Conservation (phyloP, 2,888 invertebrate genomes). For the Podabrus alpinus region DNA sequence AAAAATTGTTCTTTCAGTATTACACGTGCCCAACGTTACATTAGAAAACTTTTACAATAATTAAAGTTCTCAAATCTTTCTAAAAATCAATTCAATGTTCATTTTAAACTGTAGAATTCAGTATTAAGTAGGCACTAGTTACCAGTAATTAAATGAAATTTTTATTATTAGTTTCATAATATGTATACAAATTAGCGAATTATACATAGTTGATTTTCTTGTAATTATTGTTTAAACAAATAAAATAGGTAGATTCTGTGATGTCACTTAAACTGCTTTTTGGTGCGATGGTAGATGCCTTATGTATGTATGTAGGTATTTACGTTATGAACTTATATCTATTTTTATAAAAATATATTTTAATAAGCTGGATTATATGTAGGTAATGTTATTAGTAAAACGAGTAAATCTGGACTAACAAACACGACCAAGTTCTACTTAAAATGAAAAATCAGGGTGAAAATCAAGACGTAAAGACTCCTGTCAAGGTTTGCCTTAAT, state of each 20-base stretch:
- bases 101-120: background rate
- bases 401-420: background rate
- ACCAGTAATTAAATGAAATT: background rate
- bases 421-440: background rate
- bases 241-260: conserved; percentile 21
- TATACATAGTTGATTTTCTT: background rate
- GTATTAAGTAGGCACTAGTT: background rate
- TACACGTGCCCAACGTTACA: background rate
- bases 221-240: background rate
- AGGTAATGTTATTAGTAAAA: background rate
- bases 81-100: background rate
- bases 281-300: conserved; percentile 25
- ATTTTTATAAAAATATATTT: conserved; percentile 26
- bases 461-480: background rate
- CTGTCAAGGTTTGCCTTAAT: background rate
- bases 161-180: background rate
- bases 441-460: background rate
- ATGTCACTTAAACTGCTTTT: conserved; percentile 14
- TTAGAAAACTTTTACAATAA: background rate
- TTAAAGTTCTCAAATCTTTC: background rate
- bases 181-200: background rate
- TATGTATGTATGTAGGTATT: conserved; percentile 17
- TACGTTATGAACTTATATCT: conserved; percentile 15
- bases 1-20: background rate
- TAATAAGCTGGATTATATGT: background rate